Evolutionary conservation across 1,140 invertebrate species (phyloP).

Genomic region (Ostrea denselamellosa): DNA sequence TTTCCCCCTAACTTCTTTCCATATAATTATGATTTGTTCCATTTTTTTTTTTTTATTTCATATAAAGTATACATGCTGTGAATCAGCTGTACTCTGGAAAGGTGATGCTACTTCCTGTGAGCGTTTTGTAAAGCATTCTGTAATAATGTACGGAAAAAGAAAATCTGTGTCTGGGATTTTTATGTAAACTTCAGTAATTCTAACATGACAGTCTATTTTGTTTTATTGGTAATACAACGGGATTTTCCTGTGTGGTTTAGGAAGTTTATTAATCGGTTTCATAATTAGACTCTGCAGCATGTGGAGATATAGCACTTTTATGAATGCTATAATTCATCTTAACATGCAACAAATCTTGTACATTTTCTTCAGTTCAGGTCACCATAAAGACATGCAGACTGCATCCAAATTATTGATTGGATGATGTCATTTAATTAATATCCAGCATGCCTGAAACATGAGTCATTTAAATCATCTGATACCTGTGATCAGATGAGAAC

Average conservation of each 20-base stretch:
- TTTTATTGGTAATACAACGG: too few relatives aligned
- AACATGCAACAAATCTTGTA: background rate
- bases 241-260: background rate
- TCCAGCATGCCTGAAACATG: constrained; percentile 3
- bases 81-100: too few relatives aligned
- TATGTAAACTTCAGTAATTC: background rate
- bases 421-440: constrained; percentile 26
- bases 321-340: background rate
- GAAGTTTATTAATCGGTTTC: background rate
- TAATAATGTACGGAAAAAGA: background rate
- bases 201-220: background rate
- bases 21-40: too few relatives aligned
- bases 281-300: background rate
- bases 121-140: too few relatives aligned
- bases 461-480: background rate
- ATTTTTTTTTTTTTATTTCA: too few relatives aligned
- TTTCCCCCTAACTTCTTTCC: too few relatives aligned
- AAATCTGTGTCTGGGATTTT: background rate
- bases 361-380: background rate
- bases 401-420: background rate
- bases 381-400: constrained; percentile 3
- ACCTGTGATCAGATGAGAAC: background rate
- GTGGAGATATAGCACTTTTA: background rate
- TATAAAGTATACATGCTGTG: too few relatives aligned
- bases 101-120: too few relatives aligned